Evolutionary conservation across 2,888 invertebrate genomes (phyloP).

Genomic region (Lutraria lutraria): DNA sequence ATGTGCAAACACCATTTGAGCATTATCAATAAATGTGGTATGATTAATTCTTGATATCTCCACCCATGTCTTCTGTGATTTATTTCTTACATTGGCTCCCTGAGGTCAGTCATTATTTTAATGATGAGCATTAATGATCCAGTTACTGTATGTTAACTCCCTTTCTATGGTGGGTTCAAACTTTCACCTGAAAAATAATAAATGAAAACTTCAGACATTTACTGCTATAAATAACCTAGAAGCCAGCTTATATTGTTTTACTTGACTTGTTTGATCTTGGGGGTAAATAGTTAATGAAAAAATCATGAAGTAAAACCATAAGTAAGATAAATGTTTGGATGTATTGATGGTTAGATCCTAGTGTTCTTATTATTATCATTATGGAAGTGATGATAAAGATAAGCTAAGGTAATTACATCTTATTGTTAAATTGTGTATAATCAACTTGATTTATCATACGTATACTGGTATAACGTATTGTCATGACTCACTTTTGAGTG

Average conservation of each 20-base stretch:
- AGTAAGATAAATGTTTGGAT: background rate
- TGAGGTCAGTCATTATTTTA: background rate
- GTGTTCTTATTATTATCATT: background rate
- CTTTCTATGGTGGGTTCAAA: background rate
- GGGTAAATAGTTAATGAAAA: background rate
- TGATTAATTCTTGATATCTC: background rate
- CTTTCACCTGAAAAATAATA: background rate
- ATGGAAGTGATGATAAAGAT: background rate
- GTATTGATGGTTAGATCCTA: background rate
- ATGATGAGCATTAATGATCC: background rate
- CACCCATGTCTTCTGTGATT: background rate
- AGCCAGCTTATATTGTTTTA: background rate
- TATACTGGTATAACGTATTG: background rate
- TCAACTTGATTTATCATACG: background rate
- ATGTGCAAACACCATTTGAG: slow-evolving; percentile 4
- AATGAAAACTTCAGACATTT: background rate
- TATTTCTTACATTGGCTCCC: background rate
- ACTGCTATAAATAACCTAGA: slow-evolving; percentile 16
- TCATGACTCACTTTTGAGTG: slow-evolving; percentile 10
- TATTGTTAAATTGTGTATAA: background rate
- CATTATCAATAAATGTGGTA: background rate
- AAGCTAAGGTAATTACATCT: background rate
- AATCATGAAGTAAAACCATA: background rate
- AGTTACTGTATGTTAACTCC: background rate
- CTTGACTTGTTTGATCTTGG: background rate